phyloP scores from a whole-genome alignment of 2,888 invertebrate species.

The Leucoma salicis region DNA sequence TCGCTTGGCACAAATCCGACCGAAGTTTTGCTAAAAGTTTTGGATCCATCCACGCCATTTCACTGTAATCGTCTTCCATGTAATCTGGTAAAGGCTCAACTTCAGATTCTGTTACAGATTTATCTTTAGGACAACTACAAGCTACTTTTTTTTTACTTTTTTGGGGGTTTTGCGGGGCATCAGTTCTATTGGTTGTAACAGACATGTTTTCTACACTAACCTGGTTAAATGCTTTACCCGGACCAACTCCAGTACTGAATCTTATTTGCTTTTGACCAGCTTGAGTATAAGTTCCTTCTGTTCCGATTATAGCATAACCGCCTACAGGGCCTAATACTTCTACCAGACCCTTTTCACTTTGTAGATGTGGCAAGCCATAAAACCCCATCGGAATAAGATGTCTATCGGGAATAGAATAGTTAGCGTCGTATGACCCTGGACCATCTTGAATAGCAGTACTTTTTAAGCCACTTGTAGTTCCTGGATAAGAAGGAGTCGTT shows the following conservation, averaged over 20 bases:
- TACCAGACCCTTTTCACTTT: neutral
- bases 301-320: constrained; percentile 6
- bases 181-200: neutral
- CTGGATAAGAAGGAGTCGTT: neutral
- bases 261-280: neutral
- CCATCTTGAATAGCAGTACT: neutral
- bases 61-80: neutral
- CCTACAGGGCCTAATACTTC: constrained; percentile 1
- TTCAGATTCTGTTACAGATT: neutral
- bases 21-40: neutral
- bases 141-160: neutral
- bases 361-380: neutral
- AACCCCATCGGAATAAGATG: neutral
- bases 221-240: neutral
- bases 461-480: neutral
- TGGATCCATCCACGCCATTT: neutral
- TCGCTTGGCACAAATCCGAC: neutral
- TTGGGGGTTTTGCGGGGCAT: neutral
- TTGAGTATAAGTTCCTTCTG: constrained; percentile 1
- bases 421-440: neutral
- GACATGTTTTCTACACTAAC: neutral
- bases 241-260: neutral
- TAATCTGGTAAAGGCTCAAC: neutral
- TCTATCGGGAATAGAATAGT: neutral
- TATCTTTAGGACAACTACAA: neutral